phyloP scores from a whole-genome alignment of 2,797 vertebrate species.

The Emydoidea blandingii region DNA sequence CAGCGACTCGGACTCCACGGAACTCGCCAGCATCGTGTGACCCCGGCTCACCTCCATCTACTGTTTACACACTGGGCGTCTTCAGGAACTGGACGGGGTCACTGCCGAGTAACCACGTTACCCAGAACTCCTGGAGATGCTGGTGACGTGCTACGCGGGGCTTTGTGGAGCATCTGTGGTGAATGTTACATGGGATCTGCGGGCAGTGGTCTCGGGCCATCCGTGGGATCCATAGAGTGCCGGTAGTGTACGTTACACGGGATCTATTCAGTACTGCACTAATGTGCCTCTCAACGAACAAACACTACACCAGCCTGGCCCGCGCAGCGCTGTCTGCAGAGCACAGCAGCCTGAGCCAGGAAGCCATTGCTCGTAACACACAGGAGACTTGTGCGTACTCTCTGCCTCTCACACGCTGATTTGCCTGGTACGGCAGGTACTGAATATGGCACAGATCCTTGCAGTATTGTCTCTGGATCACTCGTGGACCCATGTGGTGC shows the following conservation, averaged over 20 bases:
- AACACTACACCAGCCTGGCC: not conserved
- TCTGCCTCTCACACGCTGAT: not conserved
- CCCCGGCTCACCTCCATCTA: not conserved
- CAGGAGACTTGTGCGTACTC: not conserved
- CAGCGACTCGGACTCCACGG: conserved; percentile 88
- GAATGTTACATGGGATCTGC: not conserved
- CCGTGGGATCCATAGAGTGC: conserved; percentile 16
- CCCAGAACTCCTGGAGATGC: rapidly evolving
- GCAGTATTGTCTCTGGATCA: not conserved
- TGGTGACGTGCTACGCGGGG: not conserved
- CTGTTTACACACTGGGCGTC: not conserved
- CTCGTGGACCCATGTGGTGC: not conserved
- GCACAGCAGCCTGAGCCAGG: rapidly evolving
- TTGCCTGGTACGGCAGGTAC: not conserved
- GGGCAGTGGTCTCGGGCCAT: not conserved
- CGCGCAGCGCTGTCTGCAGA: not conserved
- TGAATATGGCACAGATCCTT: not conserved
- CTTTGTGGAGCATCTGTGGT: conserved; percentile 19
- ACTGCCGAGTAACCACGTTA: rapidly evolving
- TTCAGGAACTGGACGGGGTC: not conserved
- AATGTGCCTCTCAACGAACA: not conserved
- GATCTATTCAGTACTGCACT: not conserved
- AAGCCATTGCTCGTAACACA: not conserved
- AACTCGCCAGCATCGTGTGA: conserved; percentile 82
- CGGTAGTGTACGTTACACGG: conserved; percentile 53